Evolutionary conservation across 2,797 vertebrate species (phyloP).

Genomic region (Smutsia gigantea): DNA sequence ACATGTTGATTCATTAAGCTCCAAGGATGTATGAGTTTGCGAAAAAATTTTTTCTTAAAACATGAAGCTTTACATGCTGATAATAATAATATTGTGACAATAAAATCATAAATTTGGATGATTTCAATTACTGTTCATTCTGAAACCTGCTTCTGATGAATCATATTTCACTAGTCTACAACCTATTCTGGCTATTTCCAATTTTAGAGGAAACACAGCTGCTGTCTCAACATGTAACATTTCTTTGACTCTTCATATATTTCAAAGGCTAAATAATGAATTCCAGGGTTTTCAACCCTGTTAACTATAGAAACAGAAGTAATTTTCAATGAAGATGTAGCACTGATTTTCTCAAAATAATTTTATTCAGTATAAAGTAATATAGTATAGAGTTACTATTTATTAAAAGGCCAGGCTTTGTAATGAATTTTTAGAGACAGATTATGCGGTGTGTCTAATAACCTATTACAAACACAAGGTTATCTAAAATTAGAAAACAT

Average conservation of each 20-base stretch:
- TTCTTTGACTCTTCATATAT: conserved; percentile 71
- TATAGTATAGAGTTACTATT: conserved; percentile 30
- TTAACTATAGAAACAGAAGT: conserved; percentile 66
- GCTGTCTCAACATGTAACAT: conserved; percentile 70
- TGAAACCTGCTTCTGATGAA: conserved; percentile 79
- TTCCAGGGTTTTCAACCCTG: conserved; percentile 75
- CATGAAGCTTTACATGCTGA: conserved; percentile 76
- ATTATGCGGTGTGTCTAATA: conserved; percentile 40
- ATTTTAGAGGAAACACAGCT: conserved; percentile 74
- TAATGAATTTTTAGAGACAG: conserved; percentile 53
- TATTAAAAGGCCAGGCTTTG: conserved; percentile 64
- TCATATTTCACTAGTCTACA: conserved; percentile 75
- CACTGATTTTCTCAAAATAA: conserved; percentile 66
- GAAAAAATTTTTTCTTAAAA: conserved; percentile 76
- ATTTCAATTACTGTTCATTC: conserved; percentile 77
- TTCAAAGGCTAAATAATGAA: conserved; percentile 76
- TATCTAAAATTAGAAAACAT: conserved; percentile 72
- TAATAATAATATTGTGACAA: conserved; percentile 68
- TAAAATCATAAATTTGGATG: conserved; percentile 60
- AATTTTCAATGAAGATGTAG: conserved; percentile 38
- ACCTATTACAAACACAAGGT: conserved; percentile 67
- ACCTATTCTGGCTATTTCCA: conserved; percentile 73
- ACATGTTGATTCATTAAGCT: neutral
- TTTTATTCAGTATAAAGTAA: conserved; percentile 63
- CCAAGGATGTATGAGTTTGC: conserved; percentile 77